These are phyloP conservation scores for Neoascia interrupta DNA, from an alignment of 2,888 invertebrate genomes.

Conservation along the genomic window DNA sequence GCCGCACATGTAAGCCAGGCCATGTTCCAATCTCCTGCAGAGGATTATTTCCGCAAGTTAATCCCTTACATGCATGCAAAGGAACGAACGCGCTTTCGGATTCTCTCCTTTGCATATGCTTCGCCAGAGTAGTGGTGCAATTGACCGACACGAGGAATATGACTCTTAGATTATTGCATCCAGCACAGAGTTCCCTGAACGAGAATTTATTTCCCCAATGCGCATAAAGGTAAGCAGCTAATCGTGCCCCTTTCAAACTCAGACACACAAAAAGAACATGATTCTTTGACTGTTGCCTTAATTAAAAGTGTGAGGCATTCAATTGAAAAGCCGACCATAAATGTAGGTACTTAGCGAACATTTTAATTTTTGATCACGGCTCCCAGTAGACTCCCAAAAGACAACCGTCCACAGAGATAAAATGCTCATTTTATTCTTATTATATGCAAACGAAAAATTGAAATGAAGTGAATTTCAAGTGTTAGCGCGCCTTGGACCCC, in stretches of 20 bases:
- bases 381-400: not conserved
- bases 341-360: constrained; percentile 44
- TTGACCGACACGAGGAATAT: constrained; percentile 47
- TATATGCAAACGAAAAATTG: constrained; percentile 37
- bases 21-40: constrained; percentile 53
- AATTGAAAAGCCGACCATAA: constrained; percentile 38
- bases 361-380: constrained; percentile 60
- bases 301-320: constrained; percentile 58
- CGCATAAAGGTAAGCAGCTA: constrained; percentile 57
- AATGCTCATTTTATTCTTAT: constrained; percentile 38
- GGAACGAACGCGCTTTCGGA: constrained; percentile 43
- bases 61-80: constrained; percentile 62
- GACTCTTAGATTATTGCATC: constrained; percentile 58
- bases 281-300: constrained; percentile 52
- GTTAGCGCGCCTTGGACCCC: too few relatives aligned
- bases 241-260: constrained; percentile 53
- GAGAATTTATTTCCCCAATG: constrained; percentile 24
- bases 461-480: constrained; percentile 16
- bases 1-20: constrained; percentile 34
- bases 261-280: constrained; percentile 14
- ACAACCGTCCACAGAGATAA: not conserved
- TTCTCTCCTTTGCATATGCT: too few relatives aligned
- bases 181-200: constrained; percentile 28
- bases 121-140: constrained; percentile 26
- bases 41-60: constrained; percentile 68